Percentiles rank a stretch among this genome's conserved stretches.
Conservation (phyloP, 2,797 vertebrate genomes). For the Pampus argenteus region DNA sequence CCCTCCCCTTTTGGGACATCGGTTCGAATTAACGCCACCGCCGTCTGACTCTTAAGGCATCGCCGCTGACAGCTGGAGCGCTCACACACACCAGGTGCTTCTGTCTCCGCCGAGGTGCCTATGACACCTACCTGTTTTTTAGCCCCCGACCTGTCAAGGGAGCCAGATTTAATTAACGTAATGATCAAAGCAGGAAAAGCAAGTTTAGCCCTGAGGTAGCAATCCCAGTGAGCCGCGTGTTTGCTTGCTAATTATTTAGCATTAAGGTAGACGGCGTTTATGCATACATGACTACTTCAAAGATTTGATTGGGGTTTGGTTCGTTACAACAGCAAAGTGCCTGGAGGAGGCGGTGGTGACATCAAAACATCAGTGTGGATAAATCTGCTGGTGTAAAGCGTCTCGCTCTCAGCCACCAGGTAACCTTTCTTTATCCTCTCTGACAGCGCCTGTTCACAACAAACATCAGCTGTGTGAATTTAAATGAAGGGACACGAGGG, state of each 20-base stretch:
- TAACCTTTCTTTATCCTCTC: constrained; percentile 83
- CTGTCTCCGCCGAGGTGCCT: constrained; percentile 74
- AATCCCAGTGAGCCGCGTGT: constrained; percentile 76
- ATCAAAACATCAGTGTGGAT: constrained; percentile 88
- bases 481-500: constrained; percentile 72
- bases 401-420: constrained; percentile 81
- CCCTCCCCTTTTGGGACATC: constrained; percentile 78
- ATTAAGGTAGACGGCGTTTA: constrained; percentile 88
- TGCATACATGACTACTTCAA: constrained; percentile 87
- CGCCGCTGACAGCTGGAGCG: constrained; percentile 74
- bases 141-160: constrained; percentile 83
- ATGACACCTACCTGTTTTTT: constrained; percentile 87
- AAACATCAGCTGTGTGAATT: constrained; percentile 67
- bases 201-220: constrained; percentile 83
- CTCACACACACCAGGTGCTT: constrained; percentile 83
- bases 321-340: constrained; percentile 81
- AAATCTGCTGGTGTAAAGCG: constrained; percentile 79
- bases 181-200: constrained; percentile 87
- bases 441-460: constrained; percentile 81
- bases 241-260: constrained; percentile 87
- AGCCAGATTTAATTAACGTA: constrained; percentile 89
- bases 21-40: constrained; percentile 77
- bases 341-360: constrained; percentile 79
- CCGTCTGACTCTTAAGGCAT: constrained; percentile 70
- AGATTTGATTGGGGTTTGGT: constrained; percentile 86